These are phyloP conservation scores for Lepidurus packardi DNA, from an alignment of 1,140 invertebrate species.

Conservation along the genomic window DNA sequence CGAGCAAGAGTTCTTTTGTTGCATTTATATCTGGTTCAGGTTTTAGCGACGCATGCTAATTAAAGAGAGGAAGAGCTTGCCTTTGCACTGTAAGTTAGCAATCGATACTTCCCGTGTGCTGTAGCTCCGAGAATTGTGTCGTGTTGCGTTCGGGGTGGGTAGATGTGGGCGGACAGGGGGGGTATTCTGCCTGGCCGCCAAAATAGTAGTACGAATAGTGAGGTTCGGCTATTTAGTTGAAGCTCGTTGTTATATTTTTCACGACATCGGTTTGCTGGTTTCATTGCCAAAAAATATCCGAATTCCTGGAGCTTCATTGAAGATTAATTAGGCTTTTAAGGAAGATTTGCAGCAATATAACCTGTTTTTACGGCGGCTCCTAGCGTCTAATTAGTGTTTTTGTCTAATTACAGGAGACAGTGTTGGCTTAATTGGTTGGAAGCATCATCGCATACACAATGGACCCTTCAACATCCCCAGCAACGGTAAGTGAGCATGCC, in stretches of 20 bases:
- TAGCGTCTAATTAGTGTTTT: conserved; percentile 20
- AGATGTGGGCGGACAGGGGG: background rate
- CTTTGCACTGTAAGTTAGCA: conserved; percentile 5
- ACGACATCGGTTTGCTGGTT: background rate
- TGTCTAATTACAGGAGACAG: conserved; percentile 7
- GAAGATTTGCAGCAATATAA: background rate
- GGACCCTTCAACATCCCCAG: background rate
- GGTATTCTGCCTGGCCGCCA: too few species aligned
- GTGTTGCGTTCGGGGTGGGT: background rate
- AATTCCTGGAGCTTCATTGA: background rate
- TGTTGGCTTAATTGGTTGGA: conserved; percentile 13
- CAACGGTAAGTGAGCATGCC: conserved; percentile 13
- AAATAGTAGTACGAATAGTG: too few species aligned
- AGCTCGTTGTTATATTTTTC: background rate
- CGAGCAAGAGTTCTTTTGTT: conserved; percentile 19
- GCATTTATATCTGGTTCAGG: conserved; percentile 9
- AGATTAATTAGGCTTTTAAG: conserved; percentile 7
- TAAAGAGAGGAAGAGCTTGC: conserved; percentile 21
- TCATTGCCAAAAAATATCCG: background rate
- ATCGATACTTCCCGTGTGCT: conserved; percentile 21
- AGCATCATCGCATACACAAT: background rate
- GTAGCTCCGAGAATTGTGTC: background rate
- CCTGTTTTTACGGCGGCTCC: conserved; percentile 7
- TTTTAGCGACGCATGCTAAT: conserved; percentile 21
- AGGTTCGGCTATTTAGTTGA: background rate